Evolutionary conservation across 2,113 vertebrate species (phyloP), one percentile per base, ranked within the genome.

Genomic region (Bos javanicus): DNA sequence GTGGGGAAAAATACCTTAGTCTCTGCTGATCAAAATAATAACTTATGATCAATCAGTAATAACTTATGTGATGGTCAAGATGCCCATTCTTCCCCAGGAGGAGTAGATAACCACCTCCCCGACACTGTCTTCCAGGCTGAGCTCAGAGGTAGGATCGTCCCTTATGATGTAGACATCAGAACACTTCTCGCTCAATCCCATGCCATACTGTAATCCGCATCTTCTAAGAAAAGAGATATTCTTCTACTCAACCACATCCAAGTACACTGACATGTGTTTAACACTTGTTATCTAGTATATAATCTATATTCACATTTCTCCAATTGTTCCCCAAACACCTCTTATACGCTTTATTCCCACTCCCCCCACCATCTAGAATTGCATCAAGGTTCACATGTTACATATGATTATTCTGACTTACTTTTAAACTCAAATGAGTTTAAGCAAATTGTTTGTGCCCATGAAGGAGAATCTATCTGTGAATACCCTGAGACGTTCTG

Each of bases 1-100:
- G 39, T 50, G 16, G 28, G 50, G 30, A 16, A 33, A 84, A 39
- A 67, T 21, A 46, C 17, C 56, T 81, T 86, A 46, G 60, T 97
- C 46, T 30, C 87, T 86, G 57, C 28, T 96, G 67, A 93, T 97
- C 80, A 91, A 93, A 95, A 90, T 90, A 92, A 71, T 85, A 90
- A 78, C 12, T 71, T 71, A 36, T 23, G 67, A 96, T 91, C 46
- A 86, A 64, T 94, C 89, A 89, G 23, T 60, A 85, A 54, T 60
- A 76, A 88, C 76, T 85, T 60, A 78, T 71, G 17, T 56, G 80
- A 84, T 86, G 48, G 80, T 96, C 86, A 86, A 94, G 85, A 93
- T 62, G 46, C 87, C 39, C 30, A 11, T 26, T 48, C 60, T 71
- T 64, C 25, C 78, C 25, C n/a, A n/a, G 15, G 54, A 85, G 59